A percentile compares a stretch with the other conserved stretches of the same genome.
phyloP scores from a whole-genome alignment of 2,797 vertebrate species.

The Spinus pinus region DNA sequence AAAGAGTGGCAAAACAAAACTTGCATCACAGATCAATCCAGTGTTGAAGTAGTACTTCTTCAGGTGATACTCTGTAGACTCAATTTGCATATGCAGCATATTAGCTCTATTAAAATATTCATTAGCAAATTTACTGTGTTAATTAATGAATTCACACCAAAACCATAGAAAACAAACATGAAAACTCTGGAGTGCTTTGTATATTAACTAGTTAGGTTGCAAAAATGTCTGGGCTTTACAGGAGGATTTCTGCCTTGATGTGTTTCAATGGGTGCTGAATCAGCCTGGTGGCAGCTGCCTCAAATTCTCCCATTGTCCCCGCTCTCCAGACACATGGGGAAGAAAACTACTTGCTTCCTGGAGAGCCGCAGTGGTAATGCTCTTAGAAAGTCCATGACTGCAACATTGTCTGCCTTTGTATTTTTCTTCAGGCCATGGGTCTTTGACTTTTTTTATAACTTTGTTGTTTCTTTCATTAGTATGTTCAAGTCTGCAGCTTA shows the following conservation, averaged over 20 bases:
- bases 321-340: fast-evolving
- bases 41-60: not conserved
- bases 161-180: not conserved
- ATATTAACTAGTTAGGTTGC: not conserved
- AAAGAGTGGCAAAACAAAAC: slow-evolving; percentile 3
- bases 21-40: not conserved
- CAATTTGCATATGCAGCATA: not conserved
- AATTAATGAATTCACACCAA: slow-evolving; percentile 14
- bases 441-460: not conserved
- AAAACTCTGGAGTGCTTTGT: not conserved
- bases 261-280: not conserved
- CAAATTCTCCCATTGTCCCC: not conserved
- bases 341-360: fast-evolving
- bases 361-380: fast-evolving
- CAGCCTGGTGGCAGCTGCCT: fast-evolving
- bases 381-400: not conserved
- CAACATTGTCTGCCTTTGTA: fast-evolving
- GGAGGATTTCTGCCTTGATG: not conserved
- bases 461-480: not conserved
- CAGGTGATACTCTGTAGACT: not conserved
- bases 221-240: not conserved
- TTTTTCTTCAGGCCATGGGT: not conserved
- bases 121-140: not conserved
- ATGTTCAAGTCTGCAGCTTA: not conserved
- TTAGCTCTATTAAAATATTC: slow-evolving; percentile 31